Base-by-base conservation (phyloP, 2,113 vertebrate species). In the Oenanthe oenanthe region DNA sequence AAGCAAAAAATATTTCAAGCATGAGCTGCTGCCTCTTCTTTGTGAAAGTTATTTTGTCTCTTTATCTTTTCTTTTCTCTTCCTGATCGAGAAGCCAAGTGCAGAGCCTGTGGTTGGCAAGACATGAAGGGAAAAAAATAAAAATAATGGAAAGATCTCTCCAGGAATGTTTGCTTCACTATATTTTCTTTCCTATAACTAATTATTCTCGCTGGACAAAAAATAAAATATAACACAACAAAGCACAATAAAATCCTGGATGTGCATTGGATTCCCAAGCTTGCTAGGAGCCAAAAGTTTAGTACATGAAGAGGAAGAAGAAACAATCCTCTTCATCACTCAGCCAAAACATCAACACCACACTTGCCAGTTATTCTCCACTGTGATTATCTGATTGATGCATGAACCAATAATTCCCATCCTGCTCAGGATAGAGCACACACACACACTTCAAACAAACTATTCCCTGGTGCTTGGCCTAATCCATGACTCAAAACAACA, bases 131-230 rank as follows among this genome's bases (percentile, higher is more conserved):
- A 73, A 68, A 93, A 51, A 47, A 92, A 11, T 19, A 62, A 95
- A 95, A 94, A 50, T 17, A 95, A 85, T 95, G 78, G 92, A 95
- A 95, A 91, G 76, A 85, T 54, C 65, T 85, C 66, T 94, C 75
- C 91, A 86, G 96, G 62, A 94, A 77, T 84, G 74, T 85, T 97
- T 93, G 54, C 31, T 56, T 84, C 93, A 88, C 81, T 96, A 9
- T 89, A 87, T 93, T 97, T 93, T 95, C 92, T 96, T 95, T 95
- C 95, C 93, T 93, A 92, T 93, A 96, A 94, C 72, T 97, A 97
- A 97, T 97, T 96, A 79, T 96, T 94, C 86, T 97, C 93, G 84
- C 91, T 91, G 88, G 53, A 89, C 71, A 96, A 83, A 75, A 68
- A 87, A 89, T 94, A 94, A 93, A 94, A 81, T 56, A 40, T 38